phyloP scores from a whole-genome alignment of 2,797 vertebrate genomes.

The Enteromius unitaeniatus region DNA sequence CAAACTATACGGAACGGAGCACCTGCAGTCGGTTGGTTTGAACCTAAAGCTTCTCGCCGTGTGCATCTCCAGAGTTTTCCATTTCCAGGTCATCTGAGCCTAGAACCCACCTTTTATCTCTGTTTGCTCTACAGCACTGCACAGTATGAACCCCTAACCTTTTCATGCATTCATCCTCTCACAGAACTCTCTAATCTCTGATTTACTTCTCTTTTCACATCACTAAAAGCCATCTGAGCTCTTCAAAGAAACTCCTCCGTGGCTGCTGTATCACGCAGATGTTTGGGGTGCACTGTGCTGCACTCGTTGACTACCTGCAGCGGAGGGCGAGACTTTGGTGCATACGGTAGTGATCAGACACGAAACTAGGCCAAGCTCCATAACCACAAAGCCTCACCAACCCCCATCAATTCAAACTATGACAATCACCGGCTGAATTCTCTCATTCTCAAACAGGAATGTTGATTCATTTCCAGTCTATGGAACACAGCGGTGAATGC shows the following conservation, averaged over 20 bases:
- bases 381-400: constrained; percentile 67
- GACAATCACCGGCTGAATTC: constrained; percentile 65
- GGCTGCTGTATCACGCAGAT: constrained; percentile 54
- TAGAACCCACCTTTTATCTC: constrained; percentile 47
- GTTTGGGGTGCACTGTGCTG: constrained; percentile 55
- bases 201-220: constrained; percentile 52
- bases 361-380: constrained; percentile 82
- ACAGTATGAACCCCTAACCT: constrained; percentile 50
- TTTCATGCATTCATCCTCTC: constrained; percentile 52
- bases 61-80: constrained; percentile 37
- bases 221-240: constrained; percentile 50
- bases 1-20: not conserved
- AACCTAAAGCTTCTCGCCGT: constrained; percentile 24
- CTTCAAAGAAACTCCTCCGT: constrained; percentile 55
- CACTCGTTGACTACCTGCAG: constrained; percentile 69
- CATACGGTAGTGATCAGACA: constrained; percentile 84
- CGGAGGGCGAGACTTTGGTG: constrained; percentile 81
- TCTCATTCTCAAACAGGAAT: constrained; percentile 63
- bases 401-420: constrained; percentile 68
- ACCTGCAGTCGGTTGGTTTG: constrained; percentile 42
- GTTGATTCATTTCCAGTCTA: constrained; percentile 31
- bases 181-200: constrained; percentile 49
- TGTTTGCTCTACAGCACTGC: constrained; percentile 49
- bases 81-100: constrained; percentile 49
- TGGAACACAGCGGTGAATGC: not conserved